Evolutionary conservation across 1,140 invertebrate genomes (phyloP), one percentile per base, ranked within the genome.

Genomic region (Drosophila baimaii): DNA sequence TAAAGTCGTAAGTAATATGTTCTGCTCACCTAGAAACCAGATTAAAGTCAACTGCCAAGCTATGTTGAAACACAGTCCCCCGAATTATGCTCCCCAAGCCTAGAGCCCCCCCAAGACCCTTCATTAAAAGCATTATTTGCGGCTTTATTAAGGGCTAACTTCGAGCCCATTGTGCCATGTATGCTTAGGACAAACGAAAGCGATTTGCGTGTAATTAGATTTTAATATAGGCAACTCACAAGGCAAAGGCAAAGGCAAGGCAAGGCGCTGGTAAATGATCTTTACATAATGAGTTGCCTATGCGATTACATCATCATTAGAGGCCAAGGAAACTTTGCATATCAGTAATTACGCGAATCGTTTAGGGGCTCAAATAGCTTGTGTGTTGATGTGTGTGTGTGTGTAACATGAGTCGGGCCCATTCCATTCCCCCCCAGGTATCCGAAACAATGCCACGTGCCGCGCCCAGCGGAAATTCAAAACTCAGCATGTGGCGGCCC

Each of bases 251-350:
- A 21, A 27, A 35, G 52, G 10, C 6, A 2, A 6, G 62, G 52
- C 65, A 69, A 46, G 62, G 51, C 35, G 37, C 57, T 44, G 46
- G 56, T 62, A 77, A 83, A 77, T 72, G 71, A 73, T 83, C 57
- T 73, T 69, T 77, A 51, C 59, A 47, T 69, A 79, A 86, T 88
- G 79, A 77, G 62, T 65, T 64, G 51, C 68, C 46, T 88, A 70
- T 72, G 49, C 57, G 75, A 74, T 79, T 79, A 73, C 83, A 79
- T 79, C 64, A 84, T 79, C 79, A 86, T 86, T 88, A 83, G 66
- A 73, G 54, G 57, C 46, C 15, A 54, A 66, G 57, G 37, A 51
- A 80, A 78, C 65, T 69, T 33, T 47, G 70, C 58, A 79, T 79
- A 79, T 65, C 61, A 51, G 46, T 58, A 75, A 69, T 77, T 71